phyloP scores from a whole-genome alignment of 2,888 invertebrate species.

The Caenorhabditis afra region DNA sequence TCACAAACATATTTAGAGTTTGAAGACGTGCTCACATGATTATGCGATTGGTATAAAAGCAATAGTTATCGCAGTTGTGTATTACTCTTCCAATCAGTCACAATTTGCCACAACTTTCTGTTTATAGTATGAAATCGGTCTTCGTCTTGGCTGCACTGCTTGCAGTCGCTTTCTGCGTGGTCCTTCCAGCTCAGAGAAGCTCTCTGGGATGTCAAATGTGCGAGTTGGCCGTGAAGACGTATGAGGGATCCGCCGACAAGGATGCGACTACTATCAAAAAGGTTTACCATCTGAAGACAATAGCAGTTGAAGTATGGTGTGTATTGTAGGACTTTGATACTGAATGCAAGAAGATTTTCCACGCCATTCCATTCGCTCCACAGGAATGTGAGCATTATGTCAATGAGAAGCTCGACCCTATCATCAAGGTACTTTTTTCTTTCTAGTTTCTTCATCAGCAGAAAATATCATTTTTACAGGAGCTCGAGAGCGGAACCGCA shows the following conservation, averaged over 20 bases:
- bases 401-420: conserved; percentile 62
- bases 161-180: conserved; percentile 53
- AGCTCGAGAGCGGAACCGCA: conserved; percentile 68
- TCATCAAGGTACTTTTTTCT: conserved; percentile 48
- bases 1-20: conserved; percentile 25
- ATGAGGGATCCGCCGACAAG: conserved; percentile 60
- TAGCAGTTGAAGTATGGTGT: background rate
- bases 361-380: conserved; percentile 61
- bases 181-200: conserved; percentile 47
- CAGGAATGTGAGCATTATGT: conserved; percentile 60
- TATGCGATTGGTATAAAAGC: conserved; percentile 31
- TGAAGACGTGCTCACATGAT: conserved; percentile 39
- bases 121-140: conserved; percentile 42
- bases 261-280: conserved; percentile 60
- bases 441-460: too few relatives aligned
- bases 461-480: conserved; percentile 2
- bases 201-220: conserved; percentile 64
- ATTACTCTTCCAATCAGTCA: conserved; percentile 5
- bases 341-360: conserved; percentile 66
- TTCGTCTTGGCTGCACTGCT: conserved; percentile 35
- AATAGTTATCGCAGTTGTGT: conserved; percentile 5
- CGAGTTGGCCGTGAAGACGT: conserved; percentile 62
- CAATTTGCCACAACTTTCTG: background rate
- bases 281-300: conserved; percentile 13
- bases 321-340: conserved; percentile 54